Base-by-base conservation (phyloP, 2,888 invertebrate species). In the Bimastos eiseni region DNA sequence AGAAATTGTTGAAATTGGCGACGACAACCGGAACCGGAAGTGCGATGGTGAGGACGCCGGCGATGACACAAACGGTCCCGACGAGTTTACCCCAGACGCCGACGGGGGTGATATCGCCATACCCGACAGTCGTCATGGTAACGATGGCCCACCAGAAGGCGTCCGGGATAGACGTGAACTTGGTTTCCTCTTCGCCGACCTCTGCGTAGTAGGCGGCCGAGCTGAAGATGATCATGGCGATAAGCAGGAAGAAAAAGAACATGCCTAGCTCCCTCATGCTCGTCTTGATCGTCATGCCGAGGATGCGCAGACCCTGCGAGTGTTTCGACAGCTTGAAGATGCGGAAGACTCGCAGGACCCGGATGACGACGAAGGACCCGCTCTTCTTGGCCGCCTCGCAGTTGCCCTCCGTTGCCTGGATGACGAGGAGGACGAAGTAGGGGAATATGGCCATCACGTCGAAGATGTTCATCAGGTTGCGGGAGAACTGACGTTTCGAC, bases 101-200 rank as follows among this genome's bases (percentile, higher is more conserved):
- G 34, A 93, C 92, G 21, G 93, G 93, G 38, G 93, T 93, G 86
- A 93, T 93, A 92, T 93, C 93, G 86, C 93, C 93, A 90, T 93
- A 93, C 38, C 93, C 93, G 30, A 93, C 93, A 24, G 93, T 93
- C 84, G 93, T 93, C 93, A 93, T 93, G 90, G 95, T 94, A 37
- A 95, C 94, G 38, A 95, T 94, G 13, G 95, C 94, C 94, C 94
- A 95, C 95, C 95, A 95, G 93, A 95, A 95, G 5, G 94, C 94
- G 84, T 94, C 94, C 1, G 95, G 95, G 88, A 95, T 95, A 89
- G 94, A 94, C 34, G 91, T 92, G 90, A 95, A 93, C 90, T 94
- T 93, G 13, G 93, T 92, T 21, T 93, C 90, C 19, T 92, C 90
- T 34, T 93, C 92, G 30, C 93, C 93, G 84, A 93, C 92, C 91